phyloP scores from a whole-genome alignment of 2,797 vertebrate genomes.

The Gadopsis bispinosus region DNA sequence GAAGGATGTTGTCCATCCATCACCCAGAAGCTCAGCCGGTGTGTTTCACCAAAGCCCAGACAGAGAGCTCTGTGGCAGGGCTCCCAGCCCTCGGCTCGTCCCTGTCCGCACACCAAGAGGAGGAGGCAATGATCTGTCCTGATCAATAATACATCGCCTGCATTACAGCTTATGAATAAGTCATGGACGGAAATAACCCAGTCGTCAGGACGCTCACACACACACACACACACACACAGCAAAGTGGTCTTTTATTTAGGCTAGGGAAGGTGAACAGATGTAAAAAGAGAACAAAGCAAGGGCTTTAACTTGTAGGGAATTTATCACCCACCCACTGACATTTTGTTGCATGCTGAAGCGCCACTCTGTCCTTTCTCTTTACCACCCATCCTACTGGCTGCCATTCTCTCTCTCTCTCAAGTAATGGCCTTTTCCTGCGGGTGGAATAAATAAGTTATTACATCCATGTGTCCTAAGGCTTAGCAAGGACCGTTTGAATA shows the following conservation, averaged over 20 bases:
- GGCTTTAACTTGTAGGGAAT: slow-evolving; percentile 61
- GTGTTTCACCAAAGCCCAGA: slow-evolving; percentile 13
- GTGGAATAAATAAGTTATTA: slow-evolving; percentile 78
- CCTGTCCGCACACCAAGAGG: slow-evolving; percentile 61
- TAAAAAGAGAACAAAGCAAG: slow-evolving; percentile 62
- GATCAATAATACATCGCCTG: slow-evolving; percentile 84
- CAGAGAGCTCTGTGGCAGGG: neutral
- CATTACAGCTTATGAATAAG: slow-evolving; percentile 84
- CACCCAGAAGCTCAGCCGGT: slow-evolving; percentile 25
- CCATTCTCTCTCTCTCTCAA: slow-evolving; percentile 20
- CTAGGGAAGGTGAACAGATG: slow-evolving; percentile 57
- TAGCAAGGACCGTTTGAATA: slow-evolving; percentile 72
- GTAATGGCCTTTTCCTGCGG: slow-evolving; percentile 67
- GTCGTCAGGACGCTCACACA: slow-evolving; percentile 26
- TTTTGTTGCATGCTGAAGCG: slow-evolving; percentile 63
- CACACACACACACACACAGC: slow-evolving; percentile 27
- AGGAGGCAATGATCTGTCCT: slow-evolving; percentile 73
- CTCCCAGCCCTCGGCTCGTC: slow-evolving; percentile 31
- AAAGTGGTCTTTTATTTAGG: slow-evolving; percentile 64
- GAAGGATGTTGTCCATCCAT: slow-evolving; percentile 57
- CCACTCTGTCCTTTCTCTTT: slow-evolving; percentile 40
- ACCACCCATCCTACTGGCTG: slow-evolving; percentile 3
- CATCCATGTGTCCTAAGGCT: slow-evolving; percentile 73
- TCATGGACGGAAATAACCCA: slow-evolving; percentile 71
- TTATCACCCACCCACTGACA: slow-evolving; percentile 68